Conservation (phyloP, 2,888 invertebrate species). For the Catocala sponsa region DNA sequence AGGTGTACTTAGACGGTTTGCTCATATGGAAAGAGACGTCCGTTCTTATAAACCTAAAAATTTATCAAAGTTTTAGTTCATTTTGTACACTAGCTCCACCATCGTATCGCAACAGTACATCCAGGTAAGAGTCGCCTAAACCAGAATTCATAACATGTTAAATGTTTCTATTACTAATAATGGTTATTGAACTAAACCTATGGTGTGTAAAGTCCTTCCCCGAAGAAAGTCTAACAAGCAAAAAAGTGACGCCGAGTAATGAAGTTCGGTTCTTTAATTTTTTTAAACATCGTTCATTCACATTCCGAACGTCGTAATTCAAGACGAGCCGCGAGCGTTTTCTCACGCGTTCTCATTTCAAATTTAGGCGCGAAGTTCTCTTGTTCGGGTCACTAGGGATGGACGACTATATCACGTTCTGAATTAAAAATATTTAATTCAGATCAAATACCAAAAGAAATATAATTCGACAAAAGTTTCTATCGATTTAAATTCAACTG, state of each 20-base stretch:
- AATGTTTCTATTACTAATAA: too few relatives aligned
- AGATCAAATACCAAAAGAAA: too few relatives aligned
- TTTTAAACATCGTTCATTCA: slow-evolving; percentile 65
- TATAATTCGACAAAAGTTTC: too few relatives aligned
- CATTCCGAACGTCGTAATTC: slow-evolving; percentile 73
- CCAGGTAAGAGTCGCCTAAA: too few relatives aligned
- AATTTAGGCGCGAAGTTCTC: slow-evolving; percentile 77
- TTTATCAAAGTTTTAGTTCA: too few relatives aligned
- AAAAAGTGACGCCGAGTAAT: slow-evolving; percentile 53
- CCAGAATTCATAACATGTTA: too few relatives aligned
- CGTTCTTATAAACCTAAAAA: too few relatives aligned
- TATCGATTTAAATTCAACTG: too few relatives aligned
- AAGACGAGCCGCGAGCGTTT: slow-evolving; percentile 71
- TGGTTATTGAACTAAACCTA: too few relatives aligned
- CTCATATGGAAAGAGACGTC: too few relatives aligned
- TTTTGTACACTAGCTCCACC: too few relatives aligned
- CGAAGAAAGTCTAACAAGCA: slow-evolving; percentile 54
- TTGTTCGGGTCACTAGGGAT: slow-evolving; percentile 62
- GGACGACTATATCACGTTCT: slow-evolving; percentile 17
- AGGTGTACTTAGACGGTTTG: background rate
- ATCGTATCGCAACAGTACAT: too few relatives aligned
- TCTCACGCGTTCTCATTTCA: slow-evolving; percentile 81
- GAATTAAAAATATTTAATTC: background rate
- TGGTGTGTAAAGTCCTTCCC: background rate
- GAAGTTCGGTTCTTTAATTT: slow-evolving; percentile 41